Conservation (phyloP, 2,888 invertebrate genomes). For the Sarcophaga caerulescens region DNA sequence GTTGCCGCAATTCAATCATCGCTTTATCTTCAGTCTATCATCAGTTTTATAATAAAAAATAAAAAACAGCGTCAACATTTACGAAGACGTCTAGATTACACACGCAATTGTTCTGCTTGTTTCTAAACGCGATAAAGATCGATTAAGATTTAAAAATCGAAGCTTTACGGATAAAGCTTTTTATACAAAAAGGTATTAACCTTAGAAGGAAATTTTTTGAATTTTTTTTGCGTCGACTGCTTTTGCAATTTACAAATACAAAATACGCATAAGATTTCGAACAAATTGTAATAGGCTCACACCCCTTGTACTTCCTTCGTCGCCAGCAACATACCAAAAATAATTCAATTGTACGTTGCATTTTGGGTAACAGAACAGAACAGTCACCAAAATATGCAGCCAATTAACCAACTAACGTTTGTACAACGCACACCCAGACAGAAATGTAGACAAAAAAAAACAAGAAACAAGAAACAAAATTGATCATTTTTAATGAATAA, state of each 20-base stretch:
- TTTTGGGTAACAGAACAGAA: not conserved
- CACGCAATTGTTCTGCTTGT: not conserved
- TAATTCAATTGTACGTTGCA: not conserved
- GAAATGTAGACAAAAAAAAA: not conserved
- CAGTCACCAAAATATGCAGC: slow-evolving; percentile 24
- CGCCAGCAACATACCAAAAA: not conserved
- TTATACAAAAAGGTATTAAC: too few species aligned
- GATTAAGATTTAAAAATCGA: not conserved
- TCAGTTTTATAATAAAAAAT: too few species aligned
- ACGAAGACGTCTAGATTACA: not conserved
- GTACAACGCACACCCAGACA: slow-evolving; percentile 9
- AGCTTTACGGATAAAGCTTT: not conserved
- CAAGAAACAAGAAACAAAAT: not conserved
- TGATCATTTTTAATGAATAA: slow-evolving; percentile 45
- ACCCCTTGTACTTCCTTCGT: not conserved
- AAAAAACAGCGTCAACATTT: too few species aligned
- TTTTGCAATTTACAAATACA: not conserved
- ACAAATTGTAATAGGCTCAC: not conserved
- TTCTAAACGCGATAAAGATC: not conserved
- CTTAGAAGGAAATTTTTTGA: not conserved
- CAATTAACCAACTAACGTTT: slow-evolving; percentile 41
- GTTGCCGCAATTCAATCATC: too few species aligned
- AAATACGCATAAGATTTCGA: not conserved
- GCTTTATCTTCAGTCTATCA: too few species aligned
- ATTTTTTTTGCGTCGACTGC: not conserved